Evolutionary conservation across 2,113 vertebrate genomes (phyloP).

Genomic region (Xiphophorus maculatus): DNA sequence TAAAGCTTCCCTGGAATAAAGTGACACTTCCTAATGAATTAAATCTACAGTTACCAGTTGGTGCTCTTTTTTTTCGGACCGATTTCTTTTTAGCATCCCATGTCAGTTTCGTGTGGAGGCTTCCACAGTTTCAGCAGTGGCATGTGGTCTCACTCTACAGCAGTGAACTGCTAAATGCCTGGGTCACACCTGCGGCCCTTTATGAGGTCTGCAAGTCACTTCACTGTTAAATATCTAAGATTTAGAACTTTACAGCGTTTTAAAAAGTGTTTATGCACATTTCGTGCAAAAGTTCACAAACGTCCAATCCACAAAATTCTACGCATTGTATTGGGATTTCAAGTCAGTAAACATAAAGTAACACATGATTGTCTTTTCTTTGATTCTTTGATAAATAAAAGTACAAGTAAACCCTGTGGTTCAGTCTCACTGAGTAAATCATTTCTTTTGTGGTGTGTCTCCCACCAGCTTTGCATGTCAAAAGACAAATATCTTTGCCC

Average conservation of each 20-base stretch:
- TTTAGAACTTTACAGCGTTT: conserved; percentile 9
- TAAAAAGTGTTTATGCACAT: neutral
- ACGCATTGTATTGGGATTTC: neutral
- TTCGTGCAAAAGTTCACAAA: too few relatives aligned
- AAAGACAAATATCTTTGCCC: neutral
- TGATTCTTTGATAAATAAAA: neutral
- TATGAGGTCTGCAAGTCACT: conserved; percentile 58
- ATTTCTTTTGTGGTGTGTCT: neutral
- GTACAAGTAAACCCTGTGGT: neutral
- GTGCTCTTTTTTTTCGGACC: conserved; percentile 47
- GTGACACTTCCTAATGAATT: conserved; percentile 82
- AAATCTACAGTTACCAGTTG: conserved; percentile 74
- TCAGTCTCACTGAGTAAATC: neutral
- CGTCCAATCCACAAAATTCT: neutral
- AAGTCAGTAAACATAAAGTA: neutral
- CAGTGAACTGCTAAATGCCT: conserved; percentile 71
- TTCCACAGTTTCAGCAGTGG: conserved; percentile 64
- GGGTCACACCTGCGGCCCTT: conserved; percentile 78
- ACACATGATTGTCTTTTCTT: neutral
- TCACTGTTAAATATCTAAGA: conserved; percentile 30
- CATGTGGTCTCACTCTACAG: conserved; percentile 74
- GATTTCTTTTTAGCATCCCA: conserved; percentile 23
- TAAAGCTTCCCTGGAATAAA: conserved; percentile 75
- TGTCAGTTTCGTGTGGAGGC: conserved; percentile 62
- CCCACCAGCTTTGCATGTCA: neutral